These are phyloP conservation scores for Accipiter minullus DNA, from an alignment of 2,797 vertebrate species.

Conservation along the genomic window DNA sequence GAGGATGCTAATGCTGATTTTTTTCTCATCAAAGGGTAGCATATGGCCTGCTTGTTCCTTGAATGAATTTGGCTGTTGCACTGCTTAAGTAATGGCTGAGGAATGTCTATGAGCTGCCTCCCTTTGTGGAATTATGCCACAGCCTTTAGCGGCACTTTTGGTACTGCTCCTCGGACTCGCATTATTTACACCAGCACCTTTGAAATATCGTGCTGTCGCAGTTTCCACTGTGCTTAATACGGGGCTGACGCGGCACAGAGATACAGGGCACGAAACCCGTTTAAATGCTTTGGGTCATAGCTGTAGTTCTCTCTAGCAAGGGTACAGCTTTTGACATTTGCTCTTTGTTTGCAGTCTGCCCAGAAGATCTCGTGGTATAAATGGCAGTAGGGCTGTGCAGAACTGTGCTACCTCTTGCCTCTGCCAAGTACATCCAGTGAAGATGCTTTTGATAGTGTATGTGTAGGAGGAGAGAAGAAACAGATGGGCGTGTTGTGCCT, in stretches of 20 bases:
- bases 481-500: neutral
- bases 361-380: neutral
- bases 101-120: neutral
- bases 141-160: neutral
- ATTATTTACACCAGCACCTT: neutral
- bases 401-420: neutral
- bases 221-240: neutral
- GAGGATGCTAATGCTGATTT: neutral
- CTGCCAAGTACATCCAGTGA: neutral
- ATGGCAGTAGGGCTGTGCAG: neutral
- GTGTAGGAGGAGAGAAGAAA: neutral
- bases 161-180: neutral
- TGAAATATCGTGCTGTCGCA: rapidly evolving
- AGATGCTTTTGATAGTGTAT: neutral
- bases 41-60: neutral
- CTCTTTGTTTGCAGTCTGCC: neutral
- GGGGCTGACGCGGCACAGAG: neutral
- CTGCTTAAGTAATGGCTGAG: neutral
- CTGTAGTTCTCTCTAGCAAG: neutral
- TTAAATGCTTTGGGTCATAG: neutral
- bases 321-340: neutral
- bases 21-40: neutral
- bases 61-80: neutral
- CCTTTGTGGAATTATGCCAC: neutral
- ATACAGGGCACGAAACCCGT: neutral